Evolutionary conservation across 2,113 vertebrate genomes (phyloP).

Genomic region (Cyphomyrus plagiostoma): DNA sequence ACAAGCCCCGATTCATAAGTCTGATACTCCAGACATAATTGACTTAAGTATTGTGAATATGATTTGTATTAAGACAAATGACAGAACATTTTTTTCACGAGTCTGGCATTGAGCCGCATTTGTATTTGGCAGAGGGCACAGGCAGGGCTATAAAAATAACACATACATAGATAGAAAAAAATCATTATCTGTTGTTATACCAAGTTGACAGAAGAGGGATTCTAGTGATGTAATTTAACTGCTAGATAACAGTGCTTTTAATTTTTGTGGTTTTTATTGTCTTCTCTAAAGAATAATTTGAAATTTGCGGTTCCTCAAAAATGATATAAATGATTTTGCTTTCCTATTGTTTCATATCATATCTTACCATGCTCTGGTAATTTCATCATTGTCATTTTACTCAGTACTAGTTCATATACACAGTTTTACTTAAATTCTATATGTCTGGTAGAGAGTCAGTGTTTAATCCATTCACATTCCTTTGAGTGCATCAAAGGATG

Average conservation of each 20-base stretch:
- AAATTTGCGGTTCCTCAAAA: not conserved
- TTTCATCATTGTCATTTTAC: not conserved
- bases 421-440: not conserved
- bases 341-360: not conserved
- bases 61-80: not conserved
- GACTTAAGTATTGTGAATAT: not conserved
- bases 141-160: not conserved
- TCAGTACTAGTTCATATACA: not conserved
- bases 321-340: not conserved
- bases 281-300: not conserved
- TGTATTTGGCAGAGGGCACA: not conserved
- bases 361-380: not conserved
- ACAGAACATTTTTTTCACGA: not conserved
- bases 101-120: not conserved
- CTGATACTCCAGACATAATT: not conserved
- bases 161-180: not conserved
- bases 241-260: not conserved
- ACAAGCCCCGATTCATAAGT: not conserved
- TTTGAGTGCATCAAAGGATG: not conserved
- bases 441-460: not conserved
- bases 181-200: not conserved
- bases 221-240: not conserved
- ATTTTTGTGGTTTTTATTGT: not conserved
- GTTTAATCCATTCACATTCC: not conserved
- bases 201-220: not conserved